Evolutionary conservation across 2,797 vertebrate species (phyloP).

Genomic region (Phataginus tricuspis): DNA sequence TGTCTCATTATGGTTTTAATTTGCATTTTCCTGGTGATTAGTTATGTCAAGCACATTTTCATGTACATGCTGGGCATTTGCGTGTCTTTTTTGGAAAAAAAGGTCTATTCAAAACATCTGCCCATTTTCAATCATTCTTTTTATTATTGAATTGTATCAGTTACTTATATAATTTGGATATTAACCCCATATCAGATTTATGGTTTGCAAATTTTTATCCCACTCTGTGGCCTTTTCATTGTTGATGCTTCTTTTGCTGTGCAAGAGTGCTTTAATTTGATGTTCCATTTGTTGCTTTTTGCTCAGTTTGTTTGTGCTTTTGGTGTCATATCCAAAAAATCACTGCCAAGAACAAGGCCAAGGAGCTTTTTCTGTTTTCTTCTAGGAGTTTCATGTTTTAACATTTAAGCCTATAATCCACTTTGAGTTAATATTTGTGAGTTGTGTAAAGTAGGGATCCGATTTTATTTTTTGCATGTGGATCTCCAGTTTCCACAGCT

Average conservation of each 20-base stretch:
- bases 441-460: not conserved
- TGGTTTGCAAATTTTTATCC: not conserved
- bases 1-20: too few relatives aligned
- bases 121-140: not conserved
- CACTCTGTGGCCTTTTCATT: not conserved
- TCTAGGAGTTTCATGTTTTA: not conserved
- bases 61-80: not conserved
- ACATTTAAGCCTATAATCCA: not conserved
- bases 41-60: not conserved
- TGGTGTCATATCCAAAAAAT: not conserved
- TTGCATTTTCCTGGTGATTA: not conserved
- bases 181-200: not conserved
- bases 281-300: not conserved
- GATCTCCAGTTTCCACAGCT: not conserved
- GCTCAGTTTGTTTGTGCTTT: too few relatives aligned
- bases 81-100: not conserved
- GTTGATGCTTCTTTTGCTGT: not conserved
- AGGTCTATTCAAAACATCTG: not conserved
- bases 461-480: not conserved
- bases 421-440: not conserved
- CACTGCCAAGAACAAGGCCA: not conserved
- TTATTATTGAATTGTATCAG: not conserved
- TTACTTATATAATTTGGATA: not conserved
- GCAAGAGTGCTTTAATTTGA: not conserved
- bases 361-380: not conserved